These are phyloP conservation scores for Chalcosyrphus nemorum DNA, from an alignment of 2,888 invertebrate genomes.

Conservation along the genomic window DNA sequence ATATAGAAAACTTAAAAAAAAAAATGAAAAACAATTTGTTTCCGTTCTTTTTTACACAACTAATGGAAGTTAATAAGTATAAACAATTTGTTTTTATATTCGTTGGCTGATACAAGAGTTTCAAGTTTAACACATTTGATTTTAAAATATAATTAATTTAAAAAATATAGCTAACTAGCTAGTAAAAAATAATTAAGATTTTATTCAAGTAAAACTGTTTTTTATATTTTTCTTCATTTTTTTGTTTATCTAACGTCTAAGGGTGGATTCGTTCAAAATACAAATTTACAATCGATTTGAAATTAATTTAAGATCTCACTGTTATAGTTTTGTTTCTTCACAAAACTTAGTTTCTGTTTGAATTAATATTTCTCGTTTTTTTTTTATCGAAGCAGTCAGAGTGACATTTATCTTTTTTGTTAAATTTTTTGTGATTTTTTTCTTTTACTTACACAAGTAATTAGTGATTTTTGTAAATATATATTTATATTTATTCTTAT, in stretches of 20 bases:
- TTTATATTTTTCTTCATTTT: constrained; percentile 26
- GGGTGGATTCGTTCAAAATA: constrained; percentile 74
- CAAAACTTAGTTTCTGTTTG: constrained; percentile 21
- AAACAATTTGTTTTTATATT: constrained; percentile 48
- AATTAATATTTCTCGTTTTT: constrained; percentile 46
- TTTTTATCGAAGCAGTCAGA: constrained; percentile 67
- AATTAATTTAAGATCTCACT: constrained; percentile 47
- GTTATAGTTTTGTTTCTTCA: constrained; percentile 21
- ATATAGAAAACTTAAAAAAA: constrained; percentile 20
- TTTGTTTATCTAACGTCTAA: constrained; percentile 67
- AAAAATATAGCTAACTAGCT: constrained; percentile 71
- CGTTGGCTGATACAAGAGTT: constrained; percentile 66
- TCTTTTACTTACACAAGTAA: constrained; percentile 60
- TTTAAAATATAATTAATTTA: constrained; percentile 58
- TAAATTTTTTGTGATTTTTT: constrained; percentile 40
- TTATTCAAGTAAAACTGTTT: constrained; percentile 52
- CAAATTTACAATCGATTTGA: constrained; percentile 73
- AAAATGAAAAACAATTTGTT: background rate
- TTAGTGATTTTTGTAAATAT: constrained; percentile 70
- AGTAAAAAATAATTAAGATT: constrained; percentile 61
- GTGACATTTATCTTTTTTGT: constrained; percentile 55
- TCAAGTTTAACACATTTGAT: constrained; percentile 50
- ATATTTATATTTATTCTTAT: constrained; percentile 45
- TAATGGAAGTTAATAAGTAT: constrained; percentile 37
- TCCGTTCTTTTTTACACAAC: constrained; percentile 6